Evolutionary conservation across 2,797 vertebrate species (phyloP).

Genomic region (Rhynchotus rufescens): DNA sequence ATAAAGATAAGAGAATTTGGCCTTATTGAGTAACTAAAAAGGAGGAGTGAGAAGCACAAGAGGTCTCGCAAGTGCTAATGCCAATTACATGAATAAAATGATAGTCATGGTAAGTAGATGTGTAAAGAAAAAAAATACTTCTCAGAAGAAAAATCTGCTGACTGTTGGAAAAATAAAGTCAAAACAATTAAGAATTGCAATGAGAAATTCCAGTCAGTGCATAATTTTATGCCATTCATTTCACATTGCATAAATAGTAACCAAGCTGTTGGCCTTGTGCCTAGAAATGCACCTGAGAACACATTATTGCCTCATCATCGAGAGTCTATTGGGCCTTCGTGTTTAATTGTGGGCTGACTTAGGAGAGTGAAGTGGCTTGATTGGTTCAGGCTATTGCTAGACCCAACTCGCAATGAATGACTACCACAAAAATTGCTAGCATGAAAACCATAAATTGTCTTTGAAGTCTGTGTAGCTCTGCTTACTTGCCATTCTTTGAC

Average conservation of each 20-base stretch:
- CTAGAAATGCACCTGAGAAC: constrained; percentile 47
- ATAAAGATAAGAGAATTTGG: constrained; percentile 27
- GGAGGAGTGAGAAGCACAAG: not conserved
- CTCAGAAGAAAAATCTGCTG: constrained; percentile 31
- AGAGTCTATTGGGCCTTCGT: not conserved
- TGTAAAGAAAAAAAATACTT: not conserved
- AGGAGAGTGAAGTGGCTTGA: constrained; percentile 40
- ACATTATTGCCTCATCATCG: not conserved
- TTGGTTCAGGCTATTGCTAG: constrained; percentile 31
- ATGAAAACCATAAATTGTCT: constrained; percentile 27
- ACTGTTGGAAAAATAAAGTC: constrained; percentile 22
- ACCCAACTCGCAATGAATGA: constrained; percentile 4
- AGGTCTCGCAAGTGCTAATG: not conserved
- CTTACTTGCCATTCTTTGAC: not conserved
- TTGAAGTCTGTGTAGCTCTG: constrained; percentile 37
- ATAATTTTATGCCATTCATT: constrained; percentile 47
- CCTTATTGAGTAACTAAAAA: constrained; percentile 40
- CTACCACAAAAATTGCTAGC: constrained; percentile 32
- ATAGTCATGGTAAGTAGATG: constrained; percentile 26
- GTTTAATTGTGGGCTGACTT: constrained; percentile 33
- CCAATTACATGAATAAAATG: constrained; percentile 29
- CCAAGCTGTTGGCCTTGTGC: constrained; percentile 1
- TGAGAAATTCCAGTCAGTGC: constrained; percentile 13
- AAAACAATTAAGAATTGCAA: not conserved
- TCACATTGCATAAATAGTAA: constrained; percentile 31